These are phyloP conservation scores for Thaumatotibia leucotreta DNA, from an alignment of 1,140 invertebrate species.

Conservation along the genomic window DNA sequence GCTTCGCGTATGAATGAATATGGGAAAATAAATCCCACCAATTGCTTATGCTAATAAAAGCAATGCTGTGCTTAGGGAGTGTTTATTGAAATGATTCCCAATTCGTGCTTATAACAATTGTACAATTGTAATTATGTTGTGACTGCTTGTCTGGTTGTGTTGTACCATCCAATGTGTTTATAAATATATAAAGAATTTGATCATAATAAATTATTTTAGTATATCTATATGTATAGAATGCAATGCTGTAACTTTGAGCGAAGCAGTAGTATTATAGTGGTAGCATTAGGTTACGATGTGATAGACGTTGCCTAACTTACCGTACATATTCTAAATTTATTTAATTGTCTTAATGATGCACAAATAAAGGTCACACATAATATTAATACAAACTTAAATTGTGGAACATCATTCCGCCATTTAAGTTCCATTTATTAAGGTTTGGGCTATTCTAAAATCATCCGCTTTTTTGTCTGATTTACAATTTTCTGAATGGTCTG, in stretches of 20 bases:
- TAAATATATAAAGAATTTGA: conserved; percentile 16
- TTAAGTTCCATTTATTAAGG: no score
- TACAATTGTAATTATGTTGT: conserved; percentile 24
- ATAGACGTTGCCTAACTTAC: conserved; percentile 40
- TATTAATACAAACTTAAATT: conserved; percentile 17
- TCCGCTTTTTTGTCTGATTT: no score
- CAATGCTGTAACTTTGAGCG: background rate
- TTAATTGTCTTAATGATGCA: conserved; percentile 55
- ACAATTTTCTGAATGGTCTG: no score
- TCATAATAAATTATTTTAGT: conserved; percentile 24
- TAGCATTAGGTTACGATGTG: conserved; percentile 40
- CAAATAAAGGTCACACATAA: conserved; percentile 43
- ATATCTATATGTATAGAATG: background rate
- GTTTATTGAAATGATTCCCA: background rate
- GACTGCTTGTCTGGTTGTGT: conserved; percentile 40
- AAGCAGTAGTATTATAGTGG: conserved; percentile 14
- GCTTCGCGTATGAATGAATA: background rate
- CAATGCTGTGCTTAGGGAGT: background rate
- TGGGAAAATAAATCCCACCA: background rate
- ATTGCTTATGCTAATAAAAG: background rate
- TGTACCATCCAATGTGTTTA: conserved; percentile 39
- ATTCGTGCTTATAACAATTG: conserved; percentile 10
- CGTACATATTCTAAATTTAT: conserved; percentile 18
- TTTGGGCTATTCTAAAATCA: no score
- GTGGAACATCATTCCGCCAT: no score